phyloP scores from a whole-genome alignment of 2,113 vertebrate genomes.

The Alligator mississippiensis region DNA sequence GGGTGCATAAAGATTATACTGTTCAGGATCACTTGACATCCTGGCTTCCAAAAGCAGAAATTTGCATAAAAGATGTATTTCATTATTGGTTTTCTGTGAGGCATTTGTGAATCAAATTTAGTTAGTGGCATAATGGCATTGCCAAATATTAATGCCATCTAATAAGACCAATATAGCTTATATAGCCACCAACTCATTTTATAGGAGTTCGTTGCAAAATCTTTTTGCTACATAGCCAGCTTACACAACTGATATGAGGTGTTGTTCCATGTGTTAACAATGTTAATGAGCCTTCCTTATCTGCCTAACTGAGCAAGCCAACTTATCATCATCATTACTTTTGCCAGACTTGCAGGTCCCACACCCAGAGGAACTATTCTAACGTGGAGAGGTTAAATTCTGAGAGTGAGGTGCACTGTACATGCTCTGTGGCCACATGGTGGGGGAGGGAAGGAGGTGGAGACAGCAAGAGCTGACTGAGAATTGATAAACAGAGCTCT shows the following conservation, averaged over 20 bases:
- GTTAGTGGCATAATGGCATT: neutral
- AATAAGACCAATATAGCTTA: neutral
- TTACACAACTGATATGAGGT: neutral
- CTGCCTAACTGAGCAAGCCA: neutral
- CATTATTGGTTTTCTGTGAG: slow-evolving; percentile 23
- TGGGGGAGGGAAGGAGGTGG: accelerated
- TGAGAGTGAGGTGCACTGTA: too few relatives aligned
- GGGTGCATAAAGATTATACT: neutral
- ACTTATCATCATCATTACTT: too few relatives aligned
- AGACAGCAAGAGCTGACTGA: neutral
- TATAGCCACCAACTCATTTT: neutral
- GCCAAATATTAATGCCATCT: neutral
- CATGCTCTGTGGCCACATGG: too few relatives aligned
- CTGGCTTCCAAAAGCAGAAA: slow-evolving; percentile 14
- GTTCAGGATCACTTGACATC: neutral
- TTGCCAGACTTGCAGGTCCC: neutral
- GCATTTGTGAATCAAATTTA: neutral
- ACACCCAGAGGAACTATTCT: too few relatives aligned
- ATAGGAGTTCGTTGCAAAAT: neutral
- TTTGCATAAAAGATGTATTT: slow-evolving; percentile 20
- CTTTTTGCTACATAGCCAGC: neutral
- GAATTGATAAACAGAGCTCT: neutral
- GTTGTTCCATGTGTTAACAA: neutral
- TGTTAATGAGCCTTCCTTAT: neutral
- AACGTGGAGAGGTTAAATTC: too few relatives aligned